phyloP scores from a whole-genome alignment of 2,797 vertebrate species.

The Acrossocheilus wenchowensis region DNA sequence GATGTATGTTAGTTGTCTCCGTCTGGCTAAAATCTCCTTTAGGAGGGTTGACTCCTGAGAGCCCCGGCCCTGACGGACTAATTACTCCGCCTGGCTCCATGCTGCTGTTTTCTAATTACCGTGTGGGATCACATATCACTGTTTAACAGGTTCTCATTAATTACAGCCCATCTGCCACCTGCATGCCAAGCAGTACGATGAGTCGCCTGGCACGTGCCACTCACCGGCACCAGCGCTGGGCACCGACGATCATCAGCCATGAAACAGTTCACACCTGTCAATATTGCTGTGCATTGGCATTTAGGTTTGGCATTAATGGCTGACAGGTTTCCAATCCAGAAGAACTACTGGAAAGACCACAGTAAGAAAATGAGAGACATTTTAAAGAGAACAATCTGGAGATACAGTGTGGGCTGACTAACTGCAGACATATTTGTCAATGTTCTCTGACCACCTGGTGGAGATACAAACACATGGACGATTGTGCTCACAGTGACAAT shows the following conservation, averaged over 20 bases:
- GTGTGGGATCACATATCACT: constrained; percentile 74
- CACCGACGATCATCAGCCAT: not conserved
- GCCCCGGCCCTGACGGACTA: constrained; percentile 55
- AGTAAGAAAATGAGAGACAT: not conserved
- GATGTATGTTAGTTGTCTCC: constrained; percentile 49
- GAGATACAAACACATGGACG: constrained; percentile 35
- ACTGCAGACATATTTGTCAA: constrained; percentile 2
- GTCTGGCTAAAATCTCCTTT: constrained; percentile 55
- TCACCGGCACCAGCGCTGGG: constrained; percentile 13
- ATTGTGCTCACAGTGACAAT: constrained; percentile 17
- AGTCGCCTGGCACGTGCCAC: constrained; percentile 51
- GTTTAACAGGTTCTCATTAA: constrained; percentile 80
- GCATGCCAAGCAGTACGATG: constrained; percentile 68
- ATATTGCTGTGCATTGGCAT: constrained; percentile 14
- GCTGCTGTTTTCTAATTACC: constrained; percentile 75
- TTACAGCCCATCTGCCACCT: constrained; percentile 72
- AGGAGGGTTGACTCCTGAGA: constrained; percentile 42
- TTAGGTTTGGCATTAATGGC: constrained; percentile 29
- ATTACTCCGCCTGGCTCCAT: constrained; percentile 70
- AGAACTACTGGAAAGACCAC: constrained; percentile 3
- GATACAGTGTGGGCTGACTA: not conserved
- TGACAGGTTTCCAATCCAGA: not conserved
- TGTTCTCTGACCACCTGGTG: constrained; percentile 39
- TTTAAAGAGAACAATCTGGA: not conserved
- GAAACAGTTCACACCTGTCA: constrained; percentile 42